phyloP scores from a whole-genome alignment of 2,113 vertebrate genomes.

The Blennius ocellaris region DNA sequence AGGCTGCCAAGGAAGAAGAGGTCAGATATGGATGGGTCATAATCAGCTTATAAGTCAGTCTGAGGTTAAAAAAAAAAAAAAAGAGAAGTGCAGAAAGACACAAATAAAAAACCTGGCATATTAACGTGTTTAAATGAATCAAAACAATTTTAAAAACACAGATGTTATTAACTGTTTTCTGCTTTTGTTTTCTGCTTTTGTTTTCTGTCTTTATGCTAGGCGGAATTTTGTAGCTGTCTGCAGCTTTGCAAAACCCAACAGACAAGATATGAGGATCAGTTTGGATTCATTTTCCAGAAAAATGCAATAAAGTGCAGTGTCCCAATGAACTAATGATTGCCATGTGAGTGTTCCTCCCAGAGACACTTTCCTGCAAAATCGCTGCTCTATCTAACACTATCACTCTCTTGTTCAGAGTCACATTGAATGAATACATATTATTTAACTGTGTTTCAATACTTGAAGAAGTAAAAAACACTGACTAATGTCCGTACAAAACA shows the following conservation, averaged over 20 bases:
- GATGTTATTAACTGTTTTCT: too few species aligned
- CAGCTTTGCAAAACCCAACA: too few species aligned
- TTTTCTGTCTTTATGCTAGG: background rate
- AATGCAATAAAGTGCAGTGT: background rate
- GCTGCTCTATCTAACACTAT: too few species aligned
- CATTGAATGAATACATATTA: background rate
- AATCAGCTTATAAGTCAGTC: too few species aligned
- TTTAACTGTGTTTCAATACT: too few species aligned
- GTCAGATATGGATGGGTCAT: too few species aligned
- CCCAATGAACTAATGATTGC: background rate
- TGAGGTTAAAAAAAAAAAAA: too few species aligned
- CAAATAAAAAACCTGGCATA: too few species aligned
- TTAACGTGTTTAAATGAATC: too few species aligned
- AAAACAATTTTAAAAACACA: too few species aligned
- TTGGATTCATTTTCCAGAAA: background rate
- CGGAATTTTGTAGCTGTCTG: background rate
- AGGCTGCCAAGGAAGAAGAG: slow-evolving; percentile 66
- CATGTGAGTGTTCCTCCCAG: background rate
- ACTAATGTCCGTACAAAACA: background rate
- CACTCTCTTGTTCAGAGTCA: background rate
- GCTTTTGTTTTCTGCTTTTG: background rate
- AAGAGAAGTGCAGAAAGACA: too few species aligned
- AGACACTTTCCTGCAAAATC: background rate
- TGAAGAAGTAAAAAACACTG: too few species aligned
- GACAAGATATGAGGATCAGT: background rate